Percentiles rank a stretch among this genome's conserved stretches.
These are phyloP conservation scores for Ia io DNA, from an alignment of 2,113 vertebrate species.

Conservation along the genomic window DNA sequence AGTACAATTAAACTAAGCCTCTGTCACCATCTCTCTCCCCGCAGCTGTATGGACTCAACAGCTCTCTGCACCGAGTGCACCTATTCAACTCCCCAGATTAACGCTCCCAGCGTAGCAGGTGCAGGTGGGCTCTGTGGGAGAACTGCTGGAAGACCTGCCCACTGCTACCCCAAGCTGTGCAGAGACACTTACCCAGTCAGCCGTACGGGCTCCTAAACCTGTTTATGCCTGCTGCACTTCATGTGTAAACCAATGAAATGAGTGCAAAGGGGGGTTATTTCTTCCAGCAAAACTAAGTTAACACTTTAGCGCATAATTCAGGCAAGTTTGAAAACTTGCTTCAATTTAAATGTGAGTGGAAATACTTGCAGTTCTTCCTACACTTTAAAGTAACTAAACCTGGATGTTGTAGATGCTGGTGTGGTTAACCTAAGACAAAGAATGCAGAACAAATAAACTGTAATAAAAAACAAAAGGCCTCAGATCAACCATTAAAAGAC, in stretches of 20 bases:
- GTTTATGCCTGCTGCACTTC: neutral
- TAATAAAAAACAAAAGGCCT: neutral
- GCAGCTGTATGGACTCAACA: neutral
- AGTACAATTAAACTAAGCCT: neutral
- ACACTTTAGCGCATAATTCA: neutral
- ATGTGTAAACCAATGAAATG: neutral
- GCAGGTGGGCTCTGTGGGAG: neutral
- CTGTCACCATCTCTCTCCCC: neutral
- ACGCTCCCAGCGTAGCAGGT: neutral
- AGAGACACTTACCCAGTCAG: neutral
- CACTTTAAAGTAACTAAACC: slow-evolving; percentile 24
- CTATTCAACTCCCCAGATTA: neutral
- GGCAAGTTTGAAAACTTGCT: neutral
- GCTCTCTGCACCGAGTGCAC: neutral
- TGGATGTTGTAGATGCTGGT: neutral
- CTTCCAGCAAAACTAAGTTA: slow-evolving; percentile 6
- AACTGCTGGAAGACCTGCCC: neutral
- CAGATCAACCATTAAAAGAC: neutral
- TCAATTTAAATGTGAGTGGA: neutral
- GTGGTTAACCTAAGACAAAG: neutral
- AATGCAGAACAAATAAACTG: neutral
- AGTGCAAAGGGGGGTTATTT: neutral
- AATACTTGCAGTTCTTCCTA: neutral
- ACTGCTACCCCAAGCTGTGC: neutral
- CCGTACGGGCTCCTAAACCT: neutral